Conservation (phyloP, 2,888 invertebrate species). For the Ligdia adustata region DNA sequence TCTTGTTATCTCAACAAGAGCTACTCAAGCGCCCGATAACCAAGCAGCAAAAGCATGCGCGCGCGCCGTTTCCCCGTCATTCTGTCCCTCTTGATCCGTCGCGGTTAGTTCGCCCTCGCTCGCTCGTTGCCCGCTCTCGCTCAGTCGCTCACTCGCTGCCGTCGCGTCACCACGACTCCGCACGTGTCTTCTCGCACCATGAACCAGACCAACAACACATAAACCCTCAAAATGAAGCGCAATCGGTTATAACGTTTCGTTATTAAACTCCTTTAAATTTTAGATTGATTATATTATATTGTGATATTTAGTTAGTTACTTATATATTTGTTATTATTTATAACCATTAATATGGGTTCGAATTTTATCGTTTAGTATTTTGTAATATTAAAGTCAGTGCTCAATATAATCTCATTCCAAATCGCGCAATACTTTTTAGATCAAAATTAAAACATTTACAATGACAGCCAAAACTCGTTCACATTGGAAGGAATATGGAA, state of each 20-base stretch:
- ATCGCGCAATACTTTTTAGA: constrained; percentile 65
- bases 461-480: constrained; percentile 82
- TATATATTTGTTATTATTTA: constrained; percentile 73
- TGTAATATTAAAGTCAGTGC: constrained; percentile 73
- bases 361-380: constrained; percentile 68
- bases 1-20: constrained; percentile 74
- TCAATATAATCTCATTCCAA: constrained; percentile 84
- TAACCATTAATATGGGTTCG: constrained; percentile 74
- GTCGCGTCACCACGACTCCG: constrained; percentile 71
- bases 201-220: constrained; percentile 81
- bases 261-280: constrained; percentile 73
- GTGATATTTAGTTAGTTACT: constrained; percentile 82
- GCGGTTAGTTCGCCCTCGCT: constrained; percentile 69
- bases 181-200: constrained; percentile 73
- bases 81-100: constrained; percentile 65
- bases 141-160: constrained; percentile 76
- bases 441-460: constrained; percentile 60
- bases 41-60: constrained; percentile 81
- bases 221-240: constrained; percentile 83
- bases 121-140: constrained; percentile 42
- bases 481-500: constrained; percentile 84
- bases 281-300: constrained; percentile 81
- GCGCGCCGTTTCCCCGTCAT: constrained; percentile 77
- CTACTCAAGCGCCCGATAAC: constrained; percentile 73
- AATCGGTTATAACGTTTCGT: constrained; percentile 81